Conservation (phyloP, 2,797 vertebrate genomes). For the Epinephelus awoara region DNA sequence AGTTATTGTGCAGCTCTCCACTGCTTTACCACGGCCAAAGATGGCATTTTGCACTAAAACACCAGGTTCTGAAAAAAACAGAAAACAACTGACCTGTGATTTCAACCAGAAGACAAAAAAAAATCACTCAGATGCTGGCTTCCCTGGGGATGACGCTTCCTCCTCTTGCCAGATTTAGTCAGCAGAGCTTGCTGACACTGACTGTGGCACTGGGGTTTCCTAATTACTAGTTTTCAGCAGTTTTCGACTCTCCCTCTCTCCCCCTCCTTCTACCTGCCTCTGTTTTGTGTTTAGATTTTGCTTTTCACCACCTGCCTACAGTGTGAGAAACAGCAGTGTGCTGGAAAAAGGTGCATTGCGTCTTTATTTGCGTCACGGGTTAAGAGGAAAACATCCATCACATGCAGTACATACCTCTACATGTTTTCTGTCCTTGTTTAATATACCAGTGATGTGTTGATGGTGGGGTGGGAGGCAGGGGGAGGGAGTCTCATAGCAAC, state of each 20-base stretch:
- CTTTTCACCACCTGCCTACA: conserved; percentile 51
- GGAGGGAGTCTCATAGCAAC: conserved; percentile 64
- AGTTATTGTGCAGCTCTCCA: conserved; percentile 23
- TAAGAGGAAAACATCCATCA: conserved; percentile 38
- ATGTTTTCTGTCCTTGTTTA: conserved; percentile 15
- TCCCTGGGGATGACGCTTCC: conserved; percentile 15
- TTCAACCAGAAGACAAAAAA: conserved; percentile 23
- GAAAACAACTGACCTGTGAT: conserved; percentile 25
- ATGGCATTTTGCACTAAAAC: conserved; percentile 8
- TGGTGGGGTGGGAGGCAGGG: conserved; percentile 4
- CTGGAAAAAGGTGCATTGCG: conserved; percentile 43
- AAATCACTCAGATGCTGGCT: conserved; percentile 14
- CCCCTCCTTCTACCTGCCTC: conserved; percentile 45
- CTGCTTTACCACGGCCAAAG: conserved; percentile 1
- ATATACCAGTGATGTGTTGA: conserved; percentile 26
- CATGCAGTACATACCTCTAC: conserved; percentile 15
- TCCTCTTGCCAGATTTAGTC: conserved; percentile 64
- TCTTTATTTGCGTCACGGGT: conserved; percentile 45
- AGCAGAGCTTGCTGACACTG: conserved; percentile 52
- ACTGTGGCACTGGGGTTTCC: conserved; percentile 63
- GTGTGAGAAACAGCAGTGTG: conserved; percentile 34
- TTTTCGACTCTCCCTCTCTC: conserved; percentile 28
- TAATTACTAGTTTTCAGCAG: conserved; percentile 71
- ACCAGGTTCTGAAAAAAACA: background rate
- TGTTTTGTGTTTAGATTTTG: conserved; percentile 51